A percentile compares a stretch with the other conserved stretches of the same genome.
phyloP scores from a whole-genome alignment of 2,797 vertebrate species.

The Anguilla marmorata region DNA sequence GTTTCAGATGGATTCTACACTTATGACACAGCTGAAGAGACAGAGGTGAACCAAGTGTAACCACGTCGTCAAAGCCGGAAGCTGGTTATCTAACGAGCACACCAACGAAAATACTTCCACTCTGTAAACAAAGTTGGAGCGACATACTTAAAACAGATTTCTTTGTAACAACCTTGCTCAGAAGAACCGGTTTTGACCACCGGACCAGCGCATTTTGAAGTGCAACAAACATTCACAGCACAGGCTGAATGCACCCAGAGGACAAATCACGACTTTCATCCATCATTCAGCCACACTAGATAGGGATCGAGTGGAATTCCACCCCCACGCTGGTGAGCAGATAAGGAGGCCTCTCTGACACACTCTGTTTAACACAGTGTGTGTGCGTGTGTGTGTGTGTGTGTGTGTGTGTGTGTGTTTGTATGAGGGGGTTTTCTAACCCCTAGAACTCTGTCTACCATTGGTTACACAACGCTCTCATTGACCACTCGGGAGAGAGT shows the following conservation, averaged over 20 bases:
- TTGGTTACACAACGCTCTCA: constrained; percentile 18
- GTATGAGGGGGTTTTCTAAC: too few relatives aligned
- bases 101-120: not conserved
- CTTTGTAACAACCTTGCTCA: not conserved
- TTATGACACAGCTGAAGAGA: not conserved
- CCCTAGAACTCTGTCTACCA: not conserved
- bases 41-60: not conserved
- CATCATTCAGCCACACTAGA: constrained; percentile 11
- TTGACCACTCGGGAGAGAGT: constrained; percentile 40
- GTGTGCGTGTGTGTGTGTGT: not conserved
- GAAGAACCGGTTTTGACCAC: not conserved
- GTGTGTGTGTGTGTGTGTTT: not conserved
- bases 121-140: not conserved
- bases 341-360: constrained; percentile 15
- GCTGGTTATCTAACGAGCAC: not conserved
- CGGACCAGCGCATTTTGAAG: not conserved
- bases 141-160: constrained; percentile 4
- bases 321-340: not conserved
- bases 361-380: constrained; percentile 20
- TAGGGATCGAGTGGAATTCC: constrained; percentile 26
- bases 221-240: not conserved
- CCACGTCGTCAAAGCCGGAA: not conserved
- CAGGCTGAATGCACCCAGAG: not conserved
- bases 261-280: not conserved
- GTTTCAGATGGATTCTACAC: not conserved